Conservation (phyloP, 53 echinoderm and acorn worm genomes). For the Henricia sp. region DNA sequence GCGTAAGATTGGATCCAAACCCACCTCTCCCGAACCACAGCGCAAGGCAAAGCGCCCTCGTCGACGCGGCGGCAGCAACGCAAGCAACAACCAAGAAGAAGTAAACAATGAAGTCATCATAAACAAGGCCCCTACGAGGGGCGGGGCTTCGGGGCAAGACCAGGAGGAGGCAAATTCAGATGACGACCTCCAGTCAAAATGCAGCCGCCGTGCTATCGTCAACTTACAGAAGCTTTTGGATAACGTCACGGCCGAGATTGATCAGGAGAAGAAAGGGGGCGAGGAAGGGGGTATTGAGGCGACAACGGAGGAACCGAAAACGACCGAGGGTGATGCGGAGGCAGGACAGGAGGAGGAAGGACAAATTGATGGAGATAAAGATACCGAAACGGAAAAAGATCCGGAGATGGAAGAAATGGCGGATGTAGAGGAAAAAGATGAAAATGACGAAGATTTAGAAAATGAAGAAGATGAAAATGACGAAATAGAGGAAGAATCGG, state of each 20-base stretch:
- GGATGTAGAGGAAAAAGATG: conserved; percentile 46
- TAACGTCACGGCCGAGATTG: conserved; percentile 97
- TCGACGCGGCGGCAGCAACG: conserved; percentile 26
- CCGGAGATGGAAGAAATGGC: conserved; percentile 10
- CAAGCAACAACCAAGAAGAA: conserved; percentile 17
- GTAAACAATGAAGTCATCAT: conserved; percentile 62
- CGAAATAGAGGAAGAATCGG: conserved; percentile 56
- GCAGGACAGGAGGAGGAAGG: conserved; percentile 54
- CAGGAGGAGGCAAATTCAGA: conserved; percentile 88
- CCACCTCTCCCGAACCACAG: conserved; percentile 74
- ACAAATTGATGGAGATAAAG: conserved; percentile 40
- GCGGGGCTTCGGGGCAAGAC: conserved; percentile 44
- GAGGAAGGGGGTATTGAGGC: too few species aligned
- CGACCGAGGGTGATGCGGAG: conserved; percentile 12
- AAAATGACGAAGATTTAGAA: conserved; percentile 52
- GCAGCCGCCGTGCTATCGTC: conserved; percentile 93
- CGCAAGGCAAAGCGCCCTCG: conserved; percentile 61
- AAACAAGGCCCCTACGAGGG: conserved; percentile 47
- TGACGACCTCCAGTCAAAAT: conserved; percentile 93
- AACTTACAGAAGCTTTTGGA: conserved; percentile 97
- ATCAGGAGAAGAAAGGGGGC: conserved; percentile 81
- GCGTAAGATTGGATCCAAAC: conserved; percentile 71
- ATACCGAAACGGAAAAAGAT: conserved; percentile 3
- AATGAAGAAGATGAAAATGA: conserved; percentile 55
- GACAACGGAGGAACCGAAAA: conserved; percentile 31